Base-by-base conservation (phyloP, 2,888 invertebrate species). In the Micropterix aruncella region DNA sequence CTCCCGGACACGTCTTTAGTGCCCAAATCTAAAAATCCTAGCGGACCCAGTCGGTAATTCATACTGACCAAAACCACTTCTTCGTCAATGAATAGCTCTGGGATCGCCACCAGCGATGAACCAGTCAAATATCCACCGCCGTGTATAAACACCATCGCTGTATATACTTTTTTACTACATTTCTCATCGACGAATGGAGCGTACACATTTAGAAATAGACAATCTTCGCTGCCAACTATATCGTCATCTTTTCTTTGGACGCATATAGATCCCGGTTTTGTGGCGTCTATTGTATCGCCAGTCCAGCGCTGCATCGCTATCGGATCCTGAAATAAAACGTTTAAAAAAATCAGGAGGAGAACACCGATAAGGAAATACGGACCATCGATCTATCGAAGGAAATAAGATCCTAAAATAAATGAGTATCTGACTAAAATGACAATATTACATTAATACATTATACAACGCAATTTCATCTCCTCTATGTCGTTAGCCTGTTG, bases 81-180 rank as follows among this genome's bases (percentile, higher is more conserved):
- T 47, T 63, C 61, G 59, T 66, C 54, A 12, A 65, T 54, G 50
- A 57, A 62, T 47, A 61, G 58, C 1, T 65, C 61, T 2, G 61
- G 61, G 19, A 56, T 46, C 41, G 58, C 52, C 42, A 55, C 56
- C 46, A 57, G 58, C 37, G 53, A 54, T 9, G 56, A 51, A n/a
- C 65, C 64, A 1, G 60, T 54, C 45, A 62, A 54, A 46, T 58
- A 63, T 9, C 57, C 63, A 1, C 65, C 65, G 44, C 62, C 65
- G 49, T 65, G 63, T 19, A 65, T 58, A 44, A 56, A 62, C 1
- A 63, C 57, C 57, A 66, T 57, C n/a, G n/a, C n/a, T n/a, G n/a
- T n/a, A n/a, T n/a, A n/a, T n/a, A n/a, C n/a, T n/a, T n/a, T n/a
- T n/a, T n/a, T n/a, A n/a, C n/a, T n/a, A n/a, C n/a, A n/a, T n/a